These are phyloP conservation scores for Sebastes miniatus DNA, from an alignment of 2,797 vertebrate species.

Conservation along the genomic window DNA sequence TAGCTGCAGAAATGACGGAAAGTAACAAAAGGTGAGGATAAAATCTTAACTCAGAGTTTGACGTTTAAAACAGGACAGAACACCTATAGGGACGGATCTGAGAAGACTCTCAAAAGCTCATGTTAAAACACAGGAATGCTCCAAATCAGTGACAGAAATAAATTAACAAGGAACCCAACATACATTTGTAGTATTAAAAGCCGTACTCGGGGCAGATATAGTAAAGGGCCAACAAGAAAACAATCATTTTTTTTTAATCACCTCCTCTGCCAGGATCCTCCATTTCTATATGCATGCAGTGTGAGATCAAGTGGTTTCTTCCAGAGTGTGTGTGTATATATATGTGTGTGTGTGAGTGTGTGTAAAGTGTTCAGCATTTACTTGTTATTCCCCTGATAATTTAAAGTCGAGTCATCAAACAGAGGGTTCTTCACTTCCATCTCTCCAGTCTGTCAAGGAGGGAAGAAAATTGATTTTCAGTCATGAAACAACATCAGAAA, in stretches of 20 bases:
- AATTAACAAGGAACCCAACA: constrained; percentile 50
- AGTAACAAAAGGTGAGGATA: background rate
- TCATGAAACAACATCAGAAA: background rate
- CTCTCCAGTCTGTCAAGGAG: constrained; percentile 88
- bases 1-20: constrained; percentile 52
- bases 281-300: constrained; percentile 56
- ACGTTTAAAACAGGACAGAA: constrained; percentile 27
- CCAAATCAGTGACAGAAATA: constrained; percentile 37
- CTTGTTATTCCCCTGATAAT: constrained; percentile 79
- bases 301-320: constrained; percentile 33
- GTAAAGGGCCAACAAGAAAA: constrained; percentile 51
- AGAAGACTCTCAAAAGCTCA: background rate
- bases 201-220: background rate
- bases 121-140: constrained; percentile 35
- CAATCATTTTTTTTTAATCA: constrained; percentile 30
- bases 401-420: constrained; percentile 89
- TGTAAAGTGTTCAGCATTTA: constrained; percentile 63
- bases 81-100: background rate
- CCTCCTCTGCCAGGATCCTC: constrained; percentile 14
- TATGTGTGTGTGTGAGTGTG: background rate
- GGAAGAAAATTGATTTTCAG: background rate
- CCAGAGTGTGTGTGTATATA: constrained; percentile 1
- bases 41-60: constrained; percentile 6
- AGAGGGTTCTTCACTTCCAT: constrained; percentile 98
- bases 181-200: constrained; percentile 51